Base-by-base conservation (phyloP, 2,113 vertebrate species). In the Dunckerocampus dactyliophorus region DNA sequence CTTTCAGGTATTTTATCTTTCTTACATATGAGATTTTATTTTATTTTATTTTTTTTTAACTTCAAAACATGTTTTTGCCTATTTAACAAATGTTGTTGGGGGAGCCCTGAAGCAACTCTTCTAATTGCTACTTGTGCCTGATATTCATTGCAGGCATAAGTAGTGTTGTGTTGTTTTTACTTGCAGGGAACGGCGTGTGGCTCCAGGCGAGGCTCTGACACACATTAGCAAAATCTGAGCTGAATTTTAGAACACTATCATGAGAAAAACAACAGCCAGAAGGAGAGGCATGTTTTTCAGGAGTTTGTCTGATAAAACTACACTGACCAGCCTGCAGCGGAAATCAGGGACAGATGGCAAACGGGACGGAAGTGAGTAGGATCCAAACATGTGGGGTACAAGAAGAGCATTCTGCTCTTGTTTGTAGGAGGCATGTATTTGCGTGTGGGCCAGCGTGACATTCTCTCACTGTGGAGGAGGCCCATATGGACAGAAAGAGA, bases 261-360 rank as follows among this genome's bases (percentile, higher is more conserved):
- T 42, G 19, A 8, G 20, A 56, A 21, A 20, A 14, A 3, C 20
- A 37, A 20, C n/a, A 42, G 34, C 53, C 34, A 10, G 37, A 39
- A 19, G 34, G 3, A 3, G 53, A 42, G 6, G 14, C 2, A 4
- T 42, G 53, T 20, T 14, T 21, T 15, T 14, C 17, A 37, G 17
- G 3, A 31, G 7, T 10, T 28, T 49, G 47, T 54, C 19, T 53
- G 63, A 67, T 55, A 64, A 62, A 47, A 34, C 50, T 28, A 45
- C 54, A 69, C 62, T 50, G 53, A 43, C 14, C 13, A 43, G 59
- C 51, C 47, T 50, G 21, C 31, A 49, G 57, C 34, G 59, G 20
- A 65, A 43, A 59, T 10, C 4, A 59, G 64, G 42, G 39, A 69
- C 76, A 82, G 75, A 64, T 78, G 75, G 72, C 51, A 59, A 69